phyloP scores from a whole-genome alignment of 2,797 vertebrate genomes.

The Sparus aurata region DNA sequence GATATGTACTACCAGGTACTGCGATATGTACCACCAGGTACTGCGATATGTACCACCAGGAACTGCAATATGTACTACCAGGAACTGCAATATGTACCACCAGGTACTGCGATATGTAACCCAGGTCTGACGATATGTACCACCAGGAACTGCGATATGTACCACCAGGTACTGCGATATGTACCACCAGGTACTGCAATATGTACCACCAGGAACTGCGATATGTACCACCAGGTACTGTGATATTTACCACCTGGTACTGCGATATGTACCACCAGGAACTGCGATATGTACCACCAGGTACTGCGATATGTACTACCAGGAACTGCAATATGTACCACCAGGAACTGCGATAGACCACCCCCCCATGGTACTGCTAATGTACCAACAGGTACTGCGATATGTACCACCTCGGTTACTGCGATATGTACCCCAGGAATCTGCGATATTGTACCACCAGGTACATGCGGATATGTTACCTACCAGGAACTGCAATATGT shows the following conservation, averaged over 20 bases:
- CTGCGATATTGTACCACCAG: background rate
- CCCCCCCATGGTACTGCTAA: too few relatives aligned
- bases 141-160: background rate
- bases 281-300: background rate
- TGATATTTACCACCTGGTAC: conserved; percentile 92
- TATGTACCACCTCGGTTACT: conserved; percentile 38
- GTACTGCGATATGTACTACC: too few relatives aligned
- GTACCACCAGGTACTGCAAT: conserved; percentile 87
- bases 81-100: conserved; percentile 75
- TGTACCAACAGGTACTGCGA: background rate
- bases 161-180: background rate
- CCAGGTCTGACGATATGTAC: too few relatives aligned
- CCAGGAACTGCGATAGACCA: conserved; percentile 82
- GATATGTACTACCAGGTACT: too few relatives aligned
- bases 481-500: too few relatives aligned
- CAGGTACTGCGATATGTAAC: conserved; percentile 78
- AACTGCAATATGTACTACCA: too few relatives aligned
- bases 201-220: background rate
- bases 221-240: background rate
- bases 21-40: too few relatives aligned
- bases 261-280: background rate
- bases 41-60: too few relatives aligned
- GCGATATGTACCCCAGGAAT: background rate
- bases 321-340: conserved; percentile 80
- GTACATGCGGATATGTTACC: background rate